Percentiles rank a stretch among this genome's conserved stretches.
Conservation (phyloP, 1,140 invertebrate species). For the Macrobrachium nipponense region DNA sequence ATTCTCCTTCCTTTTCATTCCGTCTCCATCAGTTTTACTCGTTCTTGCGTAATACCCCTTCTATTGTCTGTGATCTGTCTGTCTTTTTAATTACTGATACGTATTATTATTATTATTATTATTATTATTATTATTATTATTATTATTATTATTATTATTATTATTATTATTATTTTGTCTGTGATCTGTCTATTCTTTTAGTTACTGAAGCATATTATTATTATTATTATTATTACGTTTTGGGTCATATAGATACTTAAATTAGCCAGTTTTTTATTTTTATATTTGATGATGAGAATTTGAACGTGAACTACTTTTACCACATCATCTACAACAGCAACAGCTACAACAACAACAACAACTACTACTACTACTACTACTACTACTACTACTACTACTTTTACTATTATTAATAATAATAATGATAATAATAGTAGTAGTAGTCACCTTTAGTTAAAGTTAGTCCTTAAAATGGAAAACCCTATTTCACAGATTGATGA, state of each 20-base stretch:
- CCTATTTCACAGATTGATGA: no score
- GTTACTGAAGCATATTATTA: background rate
- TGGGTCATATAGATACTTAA: background rate
- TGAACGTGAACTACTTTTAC: no score
- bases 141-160: conserved; percentile 1
- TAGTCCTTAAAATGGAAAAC: no score
- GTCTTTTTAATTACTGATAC: background rate
- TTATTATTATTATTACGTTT: background rate
- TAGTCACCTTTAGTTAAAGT: no score
- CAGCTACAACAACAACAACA: no score
- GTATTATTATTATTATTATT: conserved; percentile 10
- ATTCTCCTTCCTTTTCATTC: background rate
- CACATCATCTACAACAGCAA: no score
- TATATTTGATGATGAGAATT: no score
- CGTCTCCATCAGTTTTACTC: background rate
- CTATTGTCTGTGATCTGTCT: background rate
- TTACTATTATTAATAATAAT: no score
- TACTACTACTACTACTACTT: no score
- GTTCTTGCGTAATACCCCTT: background rate
- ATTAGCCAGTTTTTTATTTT: no score
- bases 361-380: no score
- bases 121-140: conserved; percentile 1
- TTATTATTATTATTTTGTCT: background rate
- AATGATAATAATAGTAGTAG: no score
- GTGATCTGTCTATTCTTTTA: background rate